Evolutionary conservation across 2,113 vertebrate species (phyloP), one percentile per base, ranked within the genome.

Genomic region (Xiphias gladius): DNA sequence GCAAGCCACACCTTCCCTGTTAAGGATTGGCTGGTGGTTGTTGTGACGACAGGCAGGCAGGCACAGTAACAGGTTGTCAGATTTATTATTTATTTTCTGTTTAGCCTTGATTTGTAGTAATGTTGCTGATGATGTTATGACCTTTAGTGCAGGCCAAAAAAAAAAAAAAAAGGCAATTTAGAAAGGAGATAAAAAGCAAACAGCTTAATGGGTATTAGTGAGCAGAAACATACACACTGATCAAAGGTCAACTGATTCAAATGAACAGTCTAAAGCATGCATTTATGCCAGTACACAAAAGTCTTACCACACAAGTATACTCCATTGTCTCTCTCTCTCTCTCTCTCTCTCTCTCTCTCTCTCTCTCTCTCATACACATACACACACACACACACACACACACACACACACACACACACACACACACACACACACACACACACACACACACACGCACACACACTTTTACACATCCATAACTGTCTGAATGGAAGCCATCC

Each of bases 1-100:
- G 2, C 22, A 83, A 90, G 96, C 96, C 96, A 96, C 97, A 74
- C 97, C 97, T 20, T 93, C 80, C 78, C 89, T 30, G 43, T 22
- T 41, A 1, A 81, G 75, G 79, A 97, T 97, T 97, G 97, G 97
- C 90, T 91, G 84, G 0, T 22, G 76, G 76, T 71, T 71, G 61
- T 62, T 68, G 95, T 95, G 94, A 94, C 92, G 89, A 90, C 86
- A 94, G 26, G 77, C 87, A 41, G 84, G 76, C 89, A 87, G 79
- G 90, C 92, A 76, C 92, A 57, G 91, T 91, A 90, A 92, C 90
- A 92, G 94, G 91, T 93, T 92, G 87, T 82, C 80, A 54, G 79
- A 82, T 90, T 90, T 83, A 87, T 93, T 91, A 81, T 86, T 91
- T 89, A 83, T 82, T 88, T 90, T 76, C 77, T 81, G 65, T 89